Evolutionary conservation across 2,797 vertebrate genomes (phyloP), one percentile per base, ranked within the genome.

Genomic region (Myioborus melanocephalus): DNA sequence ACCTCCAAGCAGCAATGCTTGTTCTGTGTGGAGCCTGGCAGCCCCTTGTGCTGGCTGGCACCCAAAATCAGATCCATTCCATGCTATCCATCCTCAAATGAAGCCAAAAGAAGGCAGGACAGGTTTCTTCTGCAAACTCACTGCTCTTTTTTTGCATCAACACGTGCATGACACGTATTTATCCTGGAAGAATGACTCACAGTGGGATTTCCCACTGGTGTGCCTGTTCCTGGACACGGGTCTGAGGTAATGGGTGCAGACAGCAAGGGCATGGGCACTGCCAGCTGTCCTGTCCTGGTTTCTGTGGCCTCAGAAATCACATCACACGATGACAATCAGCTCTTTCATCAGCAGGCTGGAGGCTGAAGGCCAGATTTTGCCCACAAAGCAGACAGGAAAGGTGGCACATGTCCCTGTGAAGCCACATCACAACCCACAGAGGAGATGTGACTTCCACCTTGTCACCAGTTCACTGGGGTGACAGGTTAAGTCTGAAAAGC

Each of bases 61-160:
- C 12, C 21, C 60, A 76, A 76, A 88, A 66, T 30, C 12, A 28
- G 44, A 16, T 70, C 28, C 4, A 37, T 44, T 68, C 21, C 1
- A 0, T 49, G 50, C 22, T 77, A 35, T 46, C 17, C 55, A 50
- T 27, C 57, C 0, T 0, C 24, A 63, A 27, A 49, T 26, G 14
- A 43, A 44, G 26, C 6, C 0, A 2, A 80, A 46, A 8, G 35
- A 80, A 47, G 0, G 8, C 7, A 20, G 14, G 32, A 56, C 18
- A 47, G 32, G 27, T 46, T 77, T 78, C 35, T 44, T 63, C 86
- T 83, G 39, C 37, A 63, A 22, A 22, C 32, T 82, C 19, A 14
- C 53, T 66, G 24, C 28, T 85, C 21, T n/a, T 47, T 49, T 49
- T 49, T 63, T 70, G 34, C 39, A 80, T 32, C 39, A 65, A 69